These are phyloP conservation scores for Drosophila quadrilineata DNA, from an alignment of 1,140 invertebrate genomes.

Conservation along the genomic window DNA sequence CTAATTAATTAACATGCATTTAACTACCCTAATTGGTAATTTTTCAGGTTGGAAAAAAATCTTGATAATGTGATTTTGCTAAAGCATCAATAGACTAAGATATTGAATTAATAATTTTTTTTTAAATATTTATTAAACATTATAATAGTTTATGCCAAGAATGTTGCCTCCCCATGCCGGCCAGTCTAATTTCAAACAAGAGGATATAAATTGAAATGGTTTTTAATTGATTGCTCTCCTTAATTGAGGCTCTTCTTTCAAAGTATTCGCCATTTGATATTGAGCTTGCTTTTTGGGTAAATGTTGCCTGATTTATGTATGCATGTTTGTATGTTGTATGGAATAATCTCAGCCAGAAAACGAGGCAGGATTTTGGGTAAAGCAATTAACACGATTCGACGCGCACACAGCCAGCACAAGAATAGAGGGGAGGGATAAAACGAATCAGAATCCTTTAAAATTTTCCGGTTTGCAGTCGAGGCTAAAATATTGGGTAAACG, in stretches of 20 bases:
- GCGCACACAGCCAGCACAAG: constrained; percentile 31
- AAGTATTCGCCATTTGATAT: constrained; percentile 15
- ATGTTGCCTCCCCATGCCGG: too few relatives aligned
- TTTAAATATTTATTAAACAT: too few relatives aligned
- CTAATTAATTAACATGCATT: too few relatives aligned
- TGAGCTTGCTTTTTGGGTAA: constrained; percentile 49
- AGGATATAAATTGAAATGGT: constrained; percentile 50
- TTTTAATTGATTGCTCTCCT: constrained; percentile 68
- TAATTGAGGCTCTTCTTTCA: constrained; percentile 28
- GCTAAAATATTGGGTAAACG: constrained; percentile 71
- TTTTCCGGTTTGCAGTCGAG: constrained; percentile 24
- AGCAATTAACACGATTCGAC: constrained; percentile 72
- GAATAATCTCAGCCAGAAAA: constrained; percentile 63
- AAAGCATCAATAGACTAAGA: too few relatives aligned
- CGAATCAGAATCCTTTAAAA: constrained; percentile 59
- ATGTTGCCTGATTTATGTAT: constrained; percentile 65
- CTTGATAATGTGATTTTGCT: too few relatives aligned
- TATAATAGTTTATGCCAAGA: too few relatives aligned
- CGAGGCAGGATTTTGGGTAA: constrained; percentile 13
- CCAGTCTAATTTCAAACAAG: neutral
- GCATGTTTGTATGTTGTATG: too few relatives aligned
- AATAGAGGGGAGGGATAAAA: constrained; percentile 11
- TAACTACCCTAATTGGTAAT: too few relatives aligned
- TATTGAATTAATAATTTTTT: too few relatives aligned
- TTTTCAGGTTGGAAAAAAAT: too few relatives aligned